Base-by-base conservation (phyloP, 2,113 vertebrate species). In the Paracanthobrama guichenoti region DNA sequence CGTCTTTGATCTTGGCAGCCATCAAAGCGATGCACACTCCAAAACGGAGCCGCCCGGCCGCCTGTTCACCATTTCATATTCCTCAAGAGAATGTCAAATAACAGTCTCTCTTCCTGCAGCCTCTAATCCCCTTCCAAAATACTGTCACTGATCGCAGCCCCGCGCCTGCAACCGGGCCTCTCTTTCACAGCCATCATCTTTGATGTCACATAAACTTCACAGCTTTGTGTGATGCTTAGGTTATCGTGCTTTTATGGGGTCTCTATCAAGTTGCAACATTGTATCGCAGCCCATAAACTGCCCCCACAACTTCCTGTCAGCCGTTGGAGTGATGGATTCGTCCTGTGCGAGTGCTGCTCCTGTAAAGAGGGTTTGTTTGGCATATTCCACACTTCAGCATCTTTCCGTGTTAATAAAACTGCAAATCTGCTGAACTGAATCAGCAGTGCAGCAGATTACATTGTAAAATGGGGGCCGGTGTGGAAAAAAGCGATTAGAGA, bases 1-100 rank as follows among this genome's bases (percentile, higher is more conserved):
- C 71, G 82, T 83, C 90, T 93, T 93, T 94, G 92, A 94, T 94
- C 90, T 91, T 89, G 87, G 69, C 84, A 89, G 83, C 90, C 90
- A 92, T 93, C 91, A 93, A 93, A 93, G 91, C 84, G 79, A 89
- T 87, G 87, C 55, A 39, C 86, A 83, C 89, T 90, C 86, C 86
- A 73, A 81, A 88, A 92, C 86, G 85, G 88, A 90, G 87, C 89
- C 84, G 88, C 80, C 80, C 69, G 87, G 83, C 89, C 82, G 79
- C 87, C 86, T 77, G 86, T 57, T 86, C 85, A 87, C 86, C 84
- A 66, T 87, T 91, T 92, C 82, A 86, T 89, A 88, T 85, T 86
- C 90, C 87, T 88, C 84, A 81, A 89, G 86, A 91, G 88, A 89
- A 87, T 62, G 79, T 90, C 88, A 83, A 90, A 88, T 89, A 88